Evolutionary conservation across 2,113 vertebrate species (phyloP).

Genomic region (Fulmarus glacialis): DNA sequence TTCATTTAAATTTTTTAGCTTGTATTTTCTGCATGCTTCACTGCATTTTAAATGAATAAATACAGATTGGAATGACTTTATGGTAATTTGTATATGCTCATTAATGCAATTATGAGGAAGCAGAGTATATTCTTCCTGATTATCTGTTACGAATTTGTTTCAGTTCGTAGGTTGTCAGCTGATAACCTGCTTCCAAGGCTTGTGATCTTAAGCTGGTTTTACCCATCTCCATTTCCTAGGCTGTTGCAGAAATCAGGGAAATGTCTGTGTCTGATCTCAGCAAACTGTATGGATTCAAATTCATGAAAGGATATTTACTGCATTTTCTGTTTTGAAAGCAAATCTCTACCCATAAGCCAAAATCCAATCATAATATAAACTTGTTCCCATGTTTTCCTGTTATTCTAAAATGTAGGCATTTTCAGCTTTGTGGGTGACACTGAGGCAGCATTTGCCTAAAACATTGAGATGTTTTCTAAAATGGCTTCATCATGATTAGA

Average conservation of each 20-base stretch:
- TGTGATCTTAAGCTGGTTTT: neutral
- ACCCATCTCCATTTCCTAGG: neutral
- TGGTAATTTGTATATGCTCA: neutral
- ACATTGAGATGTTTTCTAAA: neutral
- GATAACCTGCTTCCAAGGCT: neutral
- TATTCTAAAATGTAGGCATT: neutral
- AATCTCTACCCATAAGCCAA: neutral
- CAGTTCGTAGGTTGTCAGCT: neutral
- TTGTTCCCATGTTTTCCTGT: neutral
- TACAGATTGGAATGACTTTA: neutral
- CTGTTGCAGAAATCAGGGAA: neutral
- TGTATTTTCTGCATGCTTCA: neutral
- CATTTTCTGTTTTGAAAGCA: neutral
- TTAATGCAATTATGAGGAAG: neutral
- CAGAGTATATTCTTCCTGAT: neutral
- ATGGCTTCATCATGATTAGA: fast-evolving
- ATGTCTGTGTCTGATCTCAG: neutral
- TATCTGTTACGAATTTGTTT: neutral
- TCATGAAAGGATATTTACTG: neutral
- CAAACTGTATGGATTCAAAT: neutral
- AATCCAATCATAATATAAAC: neutral
- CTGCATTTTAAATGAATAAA: neutral
- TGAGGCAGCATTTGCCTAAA: neutral
- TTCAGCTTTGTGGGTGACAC: neutral
- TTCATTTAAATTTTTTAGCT: neutral